Percentiles rank a stretch among this genome's conserved stretches.
These are phyloP conservation scores for Grammomys dolichurus DNA, from an alignment of 2,113 vertebrate species.

Conservation along the genomic window DNA sequence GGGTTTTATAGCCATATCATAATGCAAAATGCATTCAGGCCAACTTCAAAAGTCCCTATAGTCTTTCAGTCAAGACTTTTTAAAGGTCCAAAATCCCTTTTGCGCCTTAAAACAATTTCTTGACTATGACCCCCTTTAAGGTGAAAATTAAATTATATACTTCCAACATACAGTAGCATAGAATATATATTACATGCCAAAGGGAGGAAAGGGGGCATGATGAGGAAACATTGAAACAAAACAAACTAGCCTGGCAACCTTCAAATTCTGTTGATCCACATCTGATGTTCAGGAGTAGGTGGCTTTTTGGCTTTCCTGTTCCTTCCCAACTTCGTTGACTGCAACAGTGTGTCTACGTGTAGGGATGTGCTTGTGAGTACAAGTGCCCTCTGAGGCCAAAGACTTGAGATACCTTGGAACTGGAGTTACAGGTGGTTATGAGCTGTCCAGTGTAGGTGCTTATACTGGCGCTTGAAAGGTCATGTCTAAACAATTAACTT, in stretches of 20 bases:
- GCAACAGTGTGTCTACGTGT: background rate
- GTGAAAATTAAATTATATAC: background rate
- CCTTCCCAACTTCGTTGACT: background rate
- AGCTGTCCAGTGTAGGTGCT: background rate
- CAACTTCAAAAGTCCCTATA: background rate
- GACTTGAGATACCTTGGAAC: background rate
- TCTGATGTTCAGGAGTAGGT: background rate
- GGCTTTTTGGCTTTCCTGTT: background rate
- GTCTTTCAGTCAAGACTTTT: background rate
- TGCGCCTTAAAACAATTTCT: background rate
- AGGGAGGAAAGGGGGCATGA: background rate
- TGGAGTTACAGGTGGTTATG: background rate
- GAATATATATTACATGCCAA: background rate
- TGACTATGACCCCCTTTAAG: background rate
- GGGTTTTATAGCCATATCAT: background rate
- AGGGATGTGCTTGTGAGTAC: background rate
- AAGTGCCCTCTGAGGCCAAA: background rate
- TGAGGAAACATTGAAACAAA: background rate
- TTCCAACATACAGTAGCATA: background rate
- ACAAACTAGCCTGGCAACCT: background rate
- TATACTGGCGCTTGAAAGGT: background rate
- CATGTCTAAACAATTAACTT: accelerated
- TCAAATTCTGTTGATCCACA: background rate
- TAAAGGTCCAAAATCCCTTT: background rate
- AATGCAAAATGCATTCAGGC: background rate